Percentiles rank a stretch among this genome's conserved stretches.
Conservation (phyloP, 1,140 invertebrate species). For the Drosophila nigrodunni region DNA sequence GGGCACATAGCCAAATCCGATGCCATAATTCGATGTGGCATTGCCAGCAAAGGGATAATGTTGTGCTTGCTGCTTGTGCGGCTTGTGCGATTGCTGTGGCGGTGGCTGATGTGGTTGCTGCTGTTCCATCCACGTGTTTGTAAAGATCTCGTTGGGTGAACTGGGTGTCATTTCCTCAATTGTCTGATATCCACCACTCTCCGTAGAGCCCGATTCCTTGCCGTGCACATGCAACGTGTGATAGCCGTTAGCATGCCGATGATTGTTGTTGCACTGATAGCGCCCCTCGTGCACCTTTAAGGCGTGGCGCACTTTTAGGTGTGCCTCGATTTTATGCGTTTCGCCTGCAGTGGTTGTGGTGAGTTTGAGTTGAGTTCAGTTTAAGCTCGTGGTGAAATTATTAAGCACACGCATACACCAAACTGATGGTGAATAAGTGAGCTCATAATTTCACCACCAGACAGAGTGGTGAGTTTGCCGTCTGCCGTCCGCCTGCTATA, state of each 20-base stretch:
- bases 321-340: conserved; percentile 81
- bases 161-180: conserved; percentile 76
- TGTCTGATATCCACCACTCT: conserved; percentile 74
- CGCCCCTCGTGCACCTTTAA: conserved; percentile 79
- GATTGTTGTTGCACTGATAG: conserved; percentile 75
- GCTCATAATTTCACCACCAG: no score
- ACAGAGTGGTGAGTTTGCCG: no score
- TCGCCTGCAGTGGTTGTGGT: conserved; percentile 66
- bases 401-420: not conserved
- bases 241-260: conserved; percentile 50
- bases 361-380: not conserved
- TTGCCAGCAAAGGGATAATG: conserved; percentile 40
- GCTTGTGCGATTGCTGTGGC: conserved; percentile 19
- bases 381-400: not conserved
- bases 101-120: conserved; percentile 44
- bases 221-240: conserved; percentile 68
- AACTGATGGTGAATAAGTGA: no score
- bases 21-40: conserved; percentile 16
- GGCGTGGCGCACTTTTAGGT: conserved; percentile 73
- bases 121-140: conserved; percentile 61
- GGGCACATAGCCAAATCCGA: conserved; percentile 20
- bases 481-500: conserved; percentile 34
- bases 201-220: conserved; percentile 50
- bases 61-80: conserved; percentile 55
- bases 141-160: conserved; percentile 71